A percentile compares a stretch with the other conserved stretches of the same genome.
Evolutionary conservation across 2,888 invertebrate species (phyloP).

Genomic region (Ernsta delagoae): DNA sequence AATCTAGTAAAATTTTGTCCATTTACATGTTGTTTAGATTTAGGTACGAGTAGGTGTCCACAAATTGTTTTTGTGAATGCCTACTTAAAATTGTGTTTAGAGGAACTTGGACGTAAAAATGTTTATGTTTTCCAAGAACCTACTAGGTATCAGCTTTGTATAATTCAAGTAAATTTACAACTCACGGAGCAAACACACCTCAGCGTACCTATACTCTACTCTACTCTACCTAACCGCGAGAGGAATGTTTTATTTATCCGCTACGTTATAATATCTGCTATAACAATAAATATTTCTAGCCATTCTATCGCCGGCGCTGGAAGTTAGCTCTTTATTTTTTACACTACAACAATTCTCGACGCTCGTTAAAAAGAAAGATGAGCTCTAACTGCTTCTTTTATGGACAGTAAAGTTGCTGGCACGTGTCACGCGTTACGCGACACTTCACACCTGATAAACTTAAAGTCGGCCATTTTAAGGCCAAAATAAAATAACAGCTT

Average conservation of each 20-base stretch:
- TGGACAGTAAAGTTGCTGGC: conserved; percentile 79
- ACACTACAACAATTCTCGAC: conserved; percentile 77
- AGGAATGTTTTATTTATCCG: conserved; percentile 33
- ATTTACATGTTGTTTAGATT: background rate
- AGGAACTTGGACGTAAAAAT: too few species aligned
- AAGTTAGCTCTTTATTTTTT: conserved; percentile 63
- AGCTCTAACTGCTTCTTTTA: conserved; percentile 78
- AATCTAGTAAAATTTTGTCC: conserved; percentile 19
- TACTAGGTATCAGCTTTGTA: background rate
- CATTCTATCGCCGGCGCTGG: conserved; percentile 49
- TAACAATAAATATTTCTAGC: conserved; percentile 73
- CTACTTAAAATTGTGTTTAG: too few species aligned
- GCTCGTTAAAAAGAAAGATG: conserved; percentile 84
- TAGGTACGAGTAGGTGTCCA: background rate
- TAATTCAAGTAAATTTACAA: background rate
- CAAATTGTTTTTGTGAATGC: background rate
- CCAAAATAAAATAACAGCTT: conserved; percentile 14
- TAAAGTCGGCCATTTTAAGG: conserved; percentile 49
- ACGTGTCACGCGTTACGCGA: conserved; percentile 66
- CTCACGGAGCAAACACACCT: background rate
- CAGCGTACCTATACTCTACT: background rate
- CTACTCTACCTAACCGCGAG: background rate
- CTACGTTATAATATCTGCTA: conserved; percentile 45
- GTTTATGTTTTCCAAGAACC: too few species aligned
- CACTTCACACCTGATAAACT: conserved; percentile 63